Evolutionary conservation across 1,140 invertebrate genomes (phyloP), one percentile per base, ranked within the genome.

Genomic region (Trissolcus basalis): DNA sequence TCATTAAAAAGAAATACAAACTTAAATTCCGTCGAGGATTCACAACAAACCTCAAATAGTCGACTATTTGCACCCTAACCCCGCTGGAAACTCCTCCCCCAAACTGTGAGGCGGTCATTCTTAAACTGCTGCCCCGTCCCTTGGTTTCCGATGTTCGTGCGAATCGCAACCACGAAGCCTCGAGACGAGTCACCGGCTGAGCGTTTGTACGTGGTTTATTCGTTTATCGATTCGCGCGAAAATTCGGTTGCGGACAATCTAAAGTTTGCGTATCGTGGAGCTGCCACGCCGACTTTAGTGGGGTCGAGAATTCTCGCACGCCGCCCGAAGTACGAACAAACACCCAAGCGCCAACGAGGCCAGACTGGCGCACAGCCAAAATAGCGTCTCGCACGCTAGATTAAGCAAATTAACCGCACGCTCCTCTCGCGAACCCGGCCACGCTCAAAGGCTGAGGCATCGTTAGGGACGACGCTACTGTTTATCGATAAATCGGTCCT

Each of bases 401-500:
- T 78, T 78, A 78, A 78, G 54, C 77, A 74, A 55, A 78, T 78
- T 78, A 78, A 74, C 77, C 77, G 71, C 77, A 74, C 67, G 77
- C 71, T 70, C 53, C 64, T 78, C n/a, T 51, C 43, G 35, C 60
- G 64, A 27, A 51, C 36, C 27, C 44, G 54, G 65, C 49, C 53
- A 56, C 27, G 35, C 67, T 35, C n/a, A 19, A 53, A 35, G 49
- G 39, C 63, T n/a, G n/a, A n/a, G 77, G 63, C 63, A 75, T 74
- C 73, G 63, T 77, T 81, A 81, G 77, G 58, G 54, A 64, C 47
- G 68, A 50, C 54, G 19, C n/a, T 2, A 50, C 65, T 78, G 80
- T 81, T 81, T 80, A 75, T 71, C 75, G 75, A 81, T 81, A 76
- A 81, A 81, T 81, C 75, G 68, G 63, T 47, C 65, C 63, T 56